These are phyloP conservation scores for Microplitis demolitor DNA, from an alignment of 1,140 invertebrate species.

Conservation along the genomic window DNA sequence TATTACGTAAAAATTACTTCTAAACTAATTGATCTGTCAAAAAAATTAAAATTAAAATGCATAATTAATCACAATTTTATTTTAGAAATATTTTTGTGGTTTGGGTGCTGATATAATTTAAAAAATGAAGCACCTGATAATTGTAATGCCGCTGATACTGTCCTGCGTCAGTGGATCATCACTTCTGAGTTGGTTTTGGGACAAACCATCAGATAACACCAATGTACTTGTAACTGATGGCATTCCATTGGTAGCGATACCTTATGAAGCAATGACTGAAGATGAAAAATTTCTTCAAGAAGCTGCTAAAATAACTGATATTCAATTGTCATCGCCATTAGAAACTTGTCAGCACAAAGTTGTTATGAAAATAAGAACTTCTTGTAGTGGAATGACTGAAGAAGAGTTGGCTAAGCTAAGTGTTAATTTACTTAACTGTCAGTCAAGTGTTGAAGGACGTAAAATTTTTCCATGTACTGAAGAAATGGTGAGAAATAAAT, in stretches of 20 bases:
- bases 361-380: conserved; percentile 65
- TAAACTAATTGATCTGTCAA: no score
- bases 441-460: conserved; percentile 68
- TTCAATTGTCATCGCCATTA: conserved; percentile 64
- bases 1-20: no score
- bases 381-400: conserved; percentile 67
- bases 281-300: conserved; percentile 72
- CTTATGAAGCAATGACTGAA: conserved; percentile 67
- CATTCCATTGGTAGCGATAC: conserved; percentile 54
- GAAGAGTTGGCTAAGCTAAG: conserved; percentile 72
- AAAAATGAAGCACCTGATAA: not conserved
- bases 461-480: conserved; percentile 66
- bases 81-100: no score
- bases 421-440: conserved; percentile 74
- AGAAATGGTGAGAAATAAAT: conserved; percentile 63
- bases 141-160: not conserved
- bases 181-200: conserved; percentile 54
- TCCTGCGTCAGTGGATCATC: conserved; percentile 26
- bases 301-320: conserved; percentile 65
- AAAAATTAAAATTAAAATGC: no score
- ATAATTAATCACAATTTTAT: no score
- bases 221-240: conserved; percentile 39
- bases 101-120: no score
- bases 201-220: conserved; percentile 26
- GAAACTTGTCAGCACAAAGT: conserved; percentile 73